A percentile compares a stretch with the other conserved stretches of the same genome.
These are phyloP conservation scores for Zelleria hepariella DNA, from an alignment of 2,888 invertebrate species.

Conservation along the genomic window DNA sequence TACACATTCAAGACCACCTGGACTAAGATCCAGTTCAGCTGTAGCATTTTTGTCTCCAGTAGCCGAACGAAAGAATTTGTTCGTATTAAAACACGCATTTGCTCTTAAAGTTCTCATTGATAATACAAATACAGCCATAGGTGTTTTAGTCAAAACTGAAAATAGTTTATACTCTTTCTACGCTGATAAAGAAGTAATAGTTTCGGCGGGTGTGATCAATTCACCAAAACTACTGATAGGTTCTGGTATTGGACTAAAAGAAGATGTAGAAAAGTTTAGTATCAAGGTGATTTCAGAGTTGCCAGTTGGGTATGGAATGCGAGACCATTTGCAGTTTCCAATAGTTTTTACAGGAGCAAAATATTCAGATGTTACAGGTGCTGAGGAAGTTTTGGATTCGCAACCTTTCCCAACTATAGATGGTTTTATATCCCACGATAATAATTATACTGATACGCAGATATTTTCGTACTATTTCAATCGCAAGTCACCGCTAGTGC, in stretches of 20 bases:
- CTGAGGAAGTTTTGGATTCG: background rate
- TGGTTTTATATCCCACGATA: background rate
- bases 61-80: slow-evolving; percentile 4
- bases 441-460: background rate
- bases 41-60: slow-evolving; percentile 3
- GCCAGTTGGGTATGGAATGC: background rate
- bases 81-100: slow-evolving; percentile 21
- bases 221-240: background rate
- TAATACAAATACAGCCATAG: slow-evolving; percentile 10
- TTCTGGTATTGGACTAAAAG: background rate
- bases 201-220: background rate
- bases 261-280: background rate
- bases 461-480: background rate
- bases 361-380: background rate
- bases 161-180: background rate
- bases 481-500: background rate
- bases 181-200: slow-evolving; percentile 1
- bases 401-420: background rate
- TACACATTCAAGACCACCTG: background rate
- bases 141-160: background rate
- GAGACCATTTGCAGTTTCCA: background rate
- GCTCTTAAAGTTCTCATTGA: slow-evolving; percentile 22
- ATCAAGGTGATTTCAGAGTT: background rate
- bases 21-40: background rate
- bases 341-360: background rate